phyloP scores from a whole-genome alignment of 2,888 invertebrate genomes.

The Harpagoxenus sublaevis region DNA sequence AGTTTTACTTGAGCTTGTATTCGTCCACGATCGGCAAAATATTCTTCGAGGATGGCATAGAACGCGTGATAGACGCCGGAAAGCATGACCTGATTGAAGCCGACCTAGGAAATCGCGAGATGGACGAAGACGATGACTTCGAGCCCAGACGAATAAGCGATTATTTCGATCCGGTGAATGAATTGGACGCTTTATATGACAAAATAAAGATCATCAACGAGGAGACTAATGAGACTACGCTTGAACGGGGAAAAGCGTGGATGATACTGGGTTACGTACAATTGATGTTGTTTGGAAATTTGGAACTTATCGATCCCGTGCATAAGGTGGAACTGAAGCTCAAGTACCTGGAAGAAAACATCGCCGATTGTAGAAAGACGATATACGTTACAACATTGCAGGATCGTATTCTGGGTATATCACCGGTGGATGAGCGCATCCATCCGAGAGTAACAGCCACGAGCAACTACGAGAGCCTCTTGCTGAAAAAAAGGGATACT shows the following conservation, averaged over 20 bases:
- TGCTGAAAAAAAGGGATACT: slow-evolving; percentile 64
- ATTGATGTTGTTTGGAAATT: slow-evolving; percentile 78
- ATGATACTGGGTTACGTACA: slow-evolving; percentile 81
- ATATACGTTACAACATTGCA: slow-evolving; percentile 88
- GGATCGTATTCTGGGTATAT: slow-evolving; percentile 84
- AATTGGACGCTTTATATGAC: slow-evolving; percentile 46
- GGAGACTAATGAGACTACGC: not conserved
- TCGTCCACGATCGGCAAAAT: slow-evolving; percentile 64
- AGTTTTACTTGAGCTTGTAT: slow-evolving; percentile 72
- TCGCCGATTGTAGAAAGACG: slow-evolving; percentile 88
- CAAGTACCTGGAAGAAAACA: slow-evolving; percentile 90
- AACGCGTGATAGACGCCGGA: too few species aligned
- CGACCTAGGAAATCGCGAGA: too few species aligned
- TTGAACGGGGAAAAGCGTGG: slow-evolving; percentile 80
- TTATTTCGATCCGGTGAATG: slow-evolving; percentile 62
- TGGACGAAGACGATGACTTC: not conserved
- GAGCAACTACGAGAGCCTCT: slow-evolving; percentile 5
- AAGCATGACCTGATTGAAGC: too few species aligned
- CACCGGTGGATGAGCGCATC: slow-evolving; percentile 80
- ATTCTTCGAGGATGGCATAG: slow-evolving; percentile 64
- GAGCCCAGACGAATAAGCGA: slow-evolving; percentile 43
- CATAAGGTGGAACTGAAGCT: slow-evolving; percentile 92
- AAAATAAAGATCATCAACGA: slow-evolving; percentile 45
- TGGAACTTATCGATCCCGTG: slow-evolving; percentile 91
- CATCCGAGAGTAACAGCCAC: slow-evolving; percentile 70